Conservation (phyloP, 2,797 vertebrate genomes). For the Meda fulgida region DNA sequence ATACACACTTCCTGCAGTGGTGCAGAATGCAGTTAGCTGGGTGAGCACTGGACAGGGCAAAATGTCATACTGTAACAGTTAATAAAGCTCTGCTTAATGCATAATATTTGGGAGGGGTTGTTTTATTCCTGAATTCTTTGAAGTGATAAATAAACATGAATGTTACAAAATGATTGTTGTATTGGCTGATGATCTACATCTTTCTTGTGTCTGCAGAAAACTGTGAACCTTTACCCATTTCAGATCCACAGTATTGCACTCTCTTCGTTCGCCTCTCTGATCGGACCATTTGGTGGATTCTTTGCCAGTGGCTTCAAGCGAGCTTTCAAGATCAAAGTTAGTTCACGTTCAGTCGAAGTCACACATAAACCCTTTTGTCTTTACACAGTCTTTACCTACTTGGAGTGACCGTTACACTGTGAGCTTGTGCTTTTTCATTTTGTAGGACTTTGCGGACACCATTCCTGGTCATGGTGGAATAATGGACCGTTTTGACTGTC, state of each 20-base stretch:
- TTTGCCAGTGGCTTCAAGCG: conserved; percentile 98
- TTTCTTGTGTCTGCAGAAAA: conserved; percentile 76
- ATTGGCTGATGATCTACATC: background rate
- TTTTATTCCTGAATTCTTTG: background rate
- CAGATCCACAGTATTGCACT: conserved; percentile 95
- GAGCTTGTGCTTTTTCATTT: conserved; percentile 29
- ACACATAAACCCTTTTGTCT: background rate
- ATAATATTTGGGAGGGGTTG: background rate
- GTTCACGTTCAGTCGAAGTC: conserved; percentile 25
- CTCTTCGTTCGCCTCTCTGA: conserved; percentile 91
- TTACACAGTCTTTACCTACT: background rate
- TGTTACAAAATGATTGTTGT: background rate
- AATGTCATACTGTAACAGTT: background rate
- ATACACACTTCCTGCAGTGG: conserved; percentile 84
- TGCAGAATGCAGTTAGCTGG: conserved; percentile 81
- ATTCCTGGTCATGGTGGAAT: conserved; percentile 97
- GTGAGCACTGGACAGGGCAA: conserved; percentile 71
- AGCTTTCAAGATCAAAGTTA: conserved; percentile 98
- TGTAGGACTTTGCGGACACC: conserved; percentile 93
- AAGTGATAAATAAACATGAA: background rate
- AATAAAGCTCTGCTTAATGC: background rate
- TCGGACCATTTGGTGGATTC: conserved; percentile 96
- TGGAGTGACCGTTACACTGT: background rate
- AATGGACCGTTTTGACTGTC: conserved; percentile 97
- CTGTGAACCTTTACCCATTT: conserved; percentile 90